Evolutionary conservation across 1,140 invertebrate genomes (phyloP).

Genomic region (Druon quercuslanigerum): DNA sequence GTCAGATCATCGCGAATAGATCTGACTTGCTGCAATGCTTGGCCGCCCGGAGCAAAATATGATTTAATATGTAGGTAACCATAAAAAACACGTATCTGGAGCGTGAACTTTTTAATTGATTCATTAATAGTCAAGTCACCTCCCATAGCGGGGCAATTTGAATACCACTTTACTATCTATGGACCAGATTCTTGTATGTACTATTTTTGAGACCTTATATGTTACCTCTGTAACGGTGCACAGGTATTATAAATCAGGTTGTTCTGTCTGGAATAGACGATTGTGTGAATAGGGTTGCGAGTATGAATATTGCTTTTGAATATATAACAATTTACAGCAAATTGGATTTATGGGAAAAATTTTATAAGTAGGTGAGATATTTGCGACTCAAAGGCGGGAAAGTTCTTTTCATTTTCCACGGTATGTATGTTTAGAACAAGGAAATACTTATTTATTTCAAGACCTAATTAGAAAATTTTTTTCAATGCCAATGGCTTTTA

Average conservation of each 20-base stretch:
- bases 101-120: slow-evolving; percentile 31
- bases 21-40: too few relatives aligned
- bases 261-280: slow-evolving; percentile 9
- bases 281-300: slow-evolving; percentile 26
- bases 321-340: slow-evolving; percentile 11
- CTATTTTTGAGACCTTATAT: slow-evolving; percentile 21
- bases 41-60: neutral
- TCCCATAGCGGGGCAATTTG: neutral
- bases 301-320: slow-evolving; percentile 26
- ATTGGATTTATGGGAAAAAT: slow-evolving; percentile 21
- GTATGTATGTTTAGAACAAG: neutral
- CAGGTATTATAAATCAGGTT: slow-evolving; percentile 22
- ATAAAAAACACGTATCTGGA: slow-evolving; percentile 8
- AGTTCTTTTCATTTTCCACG: neutral
- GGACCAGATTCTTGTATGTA: slow-evolving; percentile 28
- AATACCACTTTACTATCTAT: slow-evolving; percentile 16
- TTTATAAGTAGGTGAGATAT: slow-evolving; percentile 4
- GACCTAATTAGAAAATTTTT: neutral
- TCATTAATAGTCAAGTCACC: slow-evolving; percentile 30
- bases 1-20: neutral
- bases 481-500: too few relatives aligned
- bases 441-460: neutral
- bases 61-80: slow-evolving; percentile 28
- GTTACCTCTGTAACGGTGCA: slow-evolving; percentile 16
- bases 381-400: neutral